phyloP scores from a whole-genome alignment of 1,140 invertebrate genomes.

The Tetraneura akinire region DNA sequence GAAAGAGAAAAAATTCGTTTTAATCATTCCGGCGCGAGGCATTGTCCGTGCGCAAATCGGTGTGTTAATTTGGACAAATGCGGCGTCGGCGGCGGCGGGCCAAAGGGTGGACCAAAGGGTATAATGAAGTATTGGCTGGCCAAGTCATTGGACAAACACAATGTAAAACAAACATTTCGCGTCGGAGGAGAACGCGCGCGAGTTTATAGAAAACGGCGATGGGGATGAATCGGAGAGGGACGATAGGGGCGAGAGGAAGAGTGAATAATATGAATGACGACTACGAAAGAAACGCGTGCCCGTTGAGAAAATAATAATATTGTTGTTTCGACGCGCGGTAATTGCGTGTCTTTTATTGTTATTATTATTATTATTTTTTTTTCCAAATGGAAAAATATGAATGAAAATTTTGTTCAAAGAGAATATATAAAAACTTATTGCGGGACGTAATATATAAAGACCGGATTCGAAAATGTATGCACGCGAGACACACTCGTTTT shows the following conservation, averaged over 20 bases:
- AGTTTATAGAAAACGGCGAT: no score
- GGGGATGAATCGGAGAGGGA: no score
- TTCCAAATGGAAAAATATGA: no score
- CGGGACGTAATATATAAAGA: conserved; percentile 20
- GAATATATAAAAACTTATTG: neutral
- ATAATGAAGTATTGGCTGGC: conserved; percentile 51
- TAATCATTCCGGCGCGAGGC: conserved; percentile 16
- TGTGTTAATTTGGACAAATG: conserved; percentile 50
- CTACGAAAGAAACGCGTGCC: neutral
- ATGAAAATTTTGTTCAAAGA: neutral
- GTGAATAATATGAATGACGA: conserved; percentile 8
- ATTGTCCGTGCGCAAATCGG: conserved; percentile 47
- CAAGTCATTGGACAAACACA: conserved; percentile 50
- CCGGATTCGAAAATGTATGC: no score
- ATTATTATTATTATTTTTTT: no score
- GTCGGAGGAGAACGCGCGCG: conserved; percentile 28
- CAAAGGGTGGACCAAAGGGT: conserved; percentile 11
- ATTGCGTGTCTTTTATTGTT: conserved; percentile 41
- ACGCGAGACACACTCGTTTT: no score
- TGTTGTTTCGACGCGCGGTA: conserved; percentile 24
- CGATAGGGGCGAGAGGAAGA: no score
- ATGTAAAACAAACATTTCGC: conserved; percentile 47
- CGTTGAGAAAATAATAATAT: neutral
- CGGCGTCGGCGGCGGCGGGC: neutral
- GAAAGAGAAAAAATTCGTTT: conserved; percentile 47